These are phyloP conservation scores for Gari tellinella DNA, from an alignment of 2,888 invertebrate genomes.

Conservation along the genomic window DNA sequence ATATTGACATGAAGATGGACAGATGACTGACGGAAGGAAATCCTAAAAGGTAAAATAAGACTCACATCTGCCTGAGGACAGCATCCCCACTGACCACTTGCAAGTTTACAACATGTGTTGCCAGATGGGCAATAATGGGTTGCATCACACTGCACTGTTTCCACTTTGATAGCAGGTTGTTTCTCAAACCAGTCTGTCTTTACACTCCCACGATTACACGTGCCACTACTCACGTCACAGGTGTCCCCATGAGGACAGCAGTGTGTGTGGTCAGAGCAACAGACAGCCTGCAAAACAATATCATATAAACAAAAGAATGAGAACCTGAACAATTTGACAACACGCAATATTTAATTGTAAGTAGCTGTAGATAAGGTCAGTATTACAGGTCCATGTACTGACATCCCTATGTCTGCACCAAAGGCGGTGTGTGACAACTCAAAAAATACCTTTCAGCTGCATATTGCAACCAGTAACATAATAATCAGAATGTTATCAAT, in stretches of 20 bases:
- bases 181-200: conserved; percentile 52
- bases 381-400: too few species aligned
- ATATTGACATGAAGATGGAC: background rate
- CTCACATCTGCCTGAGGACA: conserved; percentile 67
- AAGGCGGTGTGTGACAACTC: too few species aligned
- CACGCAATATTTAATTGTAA: too few species aligned
- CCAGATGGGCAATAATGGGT: conserved; percentile 60
- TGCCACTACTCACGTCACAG: conserved; percentile 45
- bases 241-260: conserved; percentile 72
- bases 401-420: too few species aligned
- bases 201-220: conserved; percentile 34
- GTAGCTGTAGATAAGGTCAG: too few species aligned
- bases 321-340: too few species aligned
- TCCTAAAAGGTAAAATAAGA: too few species aligned
- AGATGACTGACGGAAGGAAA: background rate
- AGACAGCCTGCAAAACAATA: conserved; percentile 70
- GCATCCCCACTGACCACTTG: conserved; percentile 67
- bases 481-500: too few species aligned
- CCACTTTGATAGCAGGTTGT: conserved; percentile 17
- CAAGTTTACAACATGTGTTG: conserved; percentile 69
- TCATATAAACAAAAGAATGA: too few species aligned
- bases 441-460: too few species aligned
- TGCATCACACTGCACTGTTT: conserved; percentile 45
- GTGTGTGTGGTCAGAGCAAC: conserved; percentile 74
- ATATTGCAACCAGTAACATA: too few species aligned